Base-by-base conservation (phyloP, 2,888 invertebrate species). In the Steromphala cineraria region DNA sequence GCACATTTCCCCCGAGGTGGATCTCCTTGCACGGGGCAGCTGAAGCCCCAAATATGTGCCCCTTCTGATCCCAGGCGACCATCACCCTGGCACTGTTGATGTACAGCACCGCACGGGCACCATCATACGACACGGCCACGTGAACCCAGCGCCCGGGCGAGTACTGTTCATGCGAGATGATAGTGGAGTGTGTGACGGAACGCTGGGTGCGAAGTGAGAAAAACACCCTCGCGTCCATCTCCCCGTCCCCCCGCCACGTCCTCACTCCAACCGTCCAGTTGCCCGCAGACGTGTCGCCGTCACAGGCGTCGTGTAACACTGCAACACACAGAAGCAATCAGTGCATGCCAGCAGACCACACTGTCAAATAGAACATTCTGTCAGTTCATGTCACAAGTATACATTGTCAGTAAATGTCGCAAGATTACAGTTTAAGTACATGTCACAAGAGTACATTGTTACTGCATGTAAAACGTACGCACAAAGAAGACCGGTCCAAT, bases 71-170 rank as follows among this genome's bases (percentile, higher is more conserved):
- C 7, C 80, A 79, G 13, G 83, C 78, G 0, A 85, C 83, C 0
- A 86, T 83, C 8, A 91, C 88, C 76, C 85, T 84, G 8, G 89
- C 91, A 0, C 89, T 88, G 77, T 90, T 88, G 53, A 91, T 83
- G 79, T 87, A 91, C 40, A 92, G 78, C 74, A 79, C 83, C 83
- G 90, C 83, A n/a, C 79, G 74, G 17, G 79, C 21, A 7, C 88
- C 88, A 78, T 90, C 86, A 80, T 90, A 91, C 0, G 89, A 83
- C 0, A 87, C 89, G 7, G 90, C 88, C 15, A 91, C 80, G 80
- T 90, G 87, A 0, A 85, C 81, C 91, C 91, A 91, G 7, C 78
- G 77, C 8, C 85, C 83, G 0, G 88, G 89, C 19, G 81, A 80
- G 78, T 89, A 91, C 3, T 79, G 71, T 31, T 77, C 81, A 56